phyloP scores from a whole-genome alignment of 2,888 invertebrate genomes.

The Athalia circularis region DNA sequence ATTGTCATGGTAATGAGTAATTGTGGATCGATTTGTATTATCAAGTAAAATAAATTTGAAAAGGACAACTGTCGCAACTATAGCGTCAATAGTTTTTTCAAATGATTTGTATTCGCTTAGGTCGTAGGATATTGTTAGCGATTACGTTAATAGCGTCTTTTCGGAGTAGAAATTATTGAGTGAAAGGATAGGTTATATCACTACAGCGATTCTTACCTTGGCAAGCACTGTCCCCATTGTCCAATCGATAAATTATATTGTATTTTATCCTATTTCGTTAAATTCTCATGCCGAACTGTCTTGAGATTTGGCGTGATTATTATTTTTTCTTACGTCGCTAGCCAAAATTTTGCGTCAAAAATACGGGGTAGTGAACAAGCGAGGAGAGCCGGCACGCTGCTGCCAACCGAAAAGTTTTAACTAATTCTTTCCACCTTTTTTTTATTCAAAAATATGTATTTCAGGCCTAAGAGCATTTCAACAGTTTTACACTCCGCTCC shows the following conservation, averaged over 20 bases:
- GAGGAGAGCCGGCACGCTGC: constrained; percentile 35
- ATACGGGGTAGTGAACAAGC: constrained; percentile 28
- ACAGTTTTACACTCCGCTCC: too few relatives aligned
- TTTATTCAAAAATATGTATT: background rate
- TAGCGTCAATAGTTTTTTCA: background rate
- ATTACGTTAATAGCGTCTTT: constrained; percentile 51
- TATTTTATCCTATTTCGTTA: constrained; percentile 49
- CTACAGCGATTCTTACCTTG: constrained; percentile 69
- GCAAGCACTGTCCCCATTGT: constrained; percentile 75
- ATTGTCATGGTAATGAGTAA: background rate
- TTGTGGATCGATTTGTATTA: background rate
- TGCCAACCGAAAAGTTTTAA: constrained; percentile 7
- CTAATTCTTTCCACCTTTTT: background rate
- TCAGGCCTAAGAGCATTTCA: too few relatives aligned
- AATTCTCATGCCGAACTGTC: constrained; percentile 49
- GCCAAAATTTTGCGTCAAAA: constrained; percentile 42
- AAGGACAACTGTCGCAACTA: constrained; percentile 10
- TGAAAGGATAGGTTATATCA: constrained; percentile 54
- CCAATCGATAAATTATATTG: constrained; percentile 57
- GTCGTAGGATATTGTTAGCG: constrained; percentile 54
- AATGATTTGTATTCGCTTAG: background rate
- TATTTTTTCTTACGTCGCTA: constrained; percentile 30
- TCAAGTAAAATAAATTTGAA: constrained; percentile 37
- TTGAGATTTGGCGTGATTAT: constrained; percentile 11
- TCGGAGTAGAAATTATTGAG: constrained; percentile 13